phyloP scores from a whole-genome alignment of 2,797 vertebrate species.

The Sciaenops ocellatus region DNA sequence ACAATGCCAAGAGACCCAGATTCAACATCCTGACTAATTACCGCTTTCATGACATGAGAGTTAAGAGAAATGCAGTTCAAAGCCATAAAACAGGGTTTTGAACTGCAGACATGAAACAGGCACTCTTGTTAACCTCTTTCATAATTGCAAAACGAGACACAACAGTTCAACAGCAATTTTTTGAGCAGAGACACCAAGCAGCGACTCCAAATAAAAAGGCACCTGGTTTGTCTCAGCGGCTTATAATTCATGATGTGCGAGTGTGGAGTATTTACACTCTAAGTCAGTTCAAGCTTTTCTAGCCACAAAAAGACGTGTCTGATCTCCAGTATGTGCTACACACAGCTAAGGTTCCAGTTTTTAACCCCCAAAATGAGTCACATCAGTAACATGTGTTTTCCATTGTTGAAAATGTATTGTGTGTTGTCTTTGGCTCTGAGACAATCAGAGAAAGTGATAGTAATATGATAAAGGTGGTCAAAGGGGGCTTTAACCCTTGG shows the following conservation, averaged over 20 bases:
- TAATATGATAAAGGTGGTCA: slow-evolving; percentile 79
- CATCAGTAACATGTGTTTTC: slow-evolving; percentile 80
- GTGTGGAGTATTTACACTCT: slow-evolving; percentile 60
- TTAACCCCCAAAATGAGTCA: slow-evolving; percentile 73
- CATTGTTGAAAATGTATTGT: slow-evolving; percentile 72
- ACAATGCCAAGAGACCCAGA: slow-evolving; percentile 21
- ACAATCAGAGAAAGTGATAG: slow-evolving; percentile 74
- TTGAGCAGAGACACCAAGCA: slow-evolving; percentile 52
- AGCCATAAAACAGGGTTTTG: slow-evolving; percentile 35
- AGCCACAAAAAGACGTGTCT: slow-evolving; percentile 63
- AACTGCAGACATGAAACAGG: slow-evolving; percentile 67
- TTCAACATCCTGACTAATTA: slow-evolving; percentile 48
- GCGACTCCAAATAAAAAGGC: slow-evolving; percentile 48
- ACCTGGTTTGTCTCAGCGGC: slow-evolving; percentile 76
- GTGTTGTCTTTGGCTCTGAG: slow-evolving; percentile 79
- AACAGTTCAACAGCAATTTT: slow-evolving; percentile 58
- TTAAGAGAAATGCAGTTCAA: slow-evolving; percentile 33
- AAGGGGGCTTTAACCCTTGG: slow-evolving; percentile 70
- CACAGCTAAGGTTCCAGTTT: slow-evolving; percentile 72
- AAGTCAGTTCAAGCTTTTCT: slow-evolving; percentile 51
- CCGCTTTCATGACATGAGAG: slow-evolving; percentile 12
- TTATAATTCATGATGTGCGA: slow-evolving; percentile 63
- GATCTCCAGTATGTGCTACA: slow-evolving; percentile 64
- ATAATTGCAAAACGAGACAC: slow-evolving; percentile 69
- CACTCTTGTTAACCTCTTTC: slow-evolving; percentile 63